Base-by-base conservation (phyloP, 2,113 vertebrate genomes). In the Hemiprocne comata region DNA sequence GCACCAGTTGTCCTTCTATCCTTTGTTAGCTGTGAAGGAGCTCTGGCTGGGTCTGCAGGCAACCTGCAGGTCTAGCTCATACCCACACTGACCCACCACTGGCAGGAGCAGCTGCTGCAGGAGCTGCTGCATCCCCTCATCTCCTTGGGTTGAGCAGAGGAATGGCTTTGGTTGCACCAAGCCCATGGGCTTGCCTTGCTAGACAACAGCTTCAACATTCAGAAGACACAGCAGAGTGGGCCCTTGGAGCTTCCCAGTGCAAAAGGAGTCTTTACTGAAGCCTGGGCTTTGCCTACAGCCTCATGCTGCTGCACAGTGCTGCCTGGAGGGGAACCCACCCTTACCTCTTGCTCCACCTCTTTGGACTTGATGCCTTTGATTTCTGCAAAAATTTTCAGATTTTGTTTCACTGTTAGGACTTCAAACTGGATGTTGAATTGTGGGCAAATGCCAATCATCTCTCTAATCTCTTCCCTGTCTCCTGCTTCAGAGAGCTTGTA, bases 401-500 rank as follows among this genome's bases (percentile, higher is more conserved):
- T 99, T 90, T 99, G 99, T 96, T 98, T 98, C 95, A 99, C 98
- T 0, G 99, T 99, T 73, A 99, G 94, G 81, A 99, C 98, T 28
- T 98, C 98, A 31, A 99, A 99, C 36, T 99, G 98, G 11, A 98
- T 92, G 89, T 99, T 98, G 97, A 98, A 98, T 93, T 99, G 99
- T 3, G 99, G 99, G 79, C 99, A 99, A 24, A 99, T 93, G 57
- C 99, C 99, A 50, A 98, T 95, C 94, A 98, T 98, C 77, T 95
- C 97, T 89, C 97, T 97, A 89, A 99, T 97, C 62, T 98, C 97
- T 7, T 98, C 94, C 20, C 97, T 93, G 3, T 98, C 98, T 0
- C 98, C 97, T 5, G 84, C 93, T 86, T 99, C 98, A 0, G 97
- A 98, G 21, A 99, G 97, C 0, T 93, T 97, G 36, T 98, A 97